phyloP scores from a whole-genome alignment of 2,797 vertebrate genomes.

The Gallinago stenura region DNA sequence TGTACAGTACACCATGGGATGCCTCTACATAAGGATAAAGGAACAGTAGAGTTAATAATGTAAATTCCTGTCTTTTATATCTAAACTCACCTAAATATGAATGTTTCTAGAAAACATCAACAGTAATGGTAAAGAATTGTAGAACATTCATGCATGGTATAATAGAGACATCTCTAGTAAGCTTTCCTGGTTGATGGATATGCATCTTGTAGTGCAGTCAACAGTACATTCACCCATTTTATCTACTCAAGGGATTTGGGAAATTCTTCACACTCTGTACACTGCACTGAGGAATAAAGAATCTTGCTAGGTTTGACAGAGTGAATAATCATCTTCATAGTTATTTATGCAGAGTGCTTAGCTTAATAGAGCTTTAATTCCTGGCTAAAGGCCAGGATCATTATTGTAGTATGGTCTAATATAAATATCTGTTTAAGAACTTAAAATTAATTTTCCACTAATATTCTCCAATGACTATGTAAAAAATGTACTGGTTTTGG shows the following conservation, averaged over 20 bases:
- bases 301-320: background rate
- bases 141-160: background rate
- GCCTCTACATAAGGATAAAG: background rate
- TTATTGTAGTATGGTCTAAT: slow-evolving; percentile 38
- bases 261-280: background rate
- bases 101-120: background rate
- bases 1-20: background rate
- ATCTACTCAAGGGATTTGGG: background rate
- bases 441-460: slow-evolving; percentile 63
- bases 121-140: background rate
- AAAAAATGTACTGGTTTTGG: background rate
- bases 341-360: slow-evolving; percentile 29
- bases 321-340: slow-evolving; percentile 12
- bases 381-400: slow-evolving; percentile 19
- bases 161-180: background rate
- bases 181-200: background rate
- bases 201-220: background rate
- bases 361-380: slow-evolving; percentile 38
- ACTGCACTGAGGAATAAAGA: background rate
- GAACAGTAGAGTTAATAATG: background rate
- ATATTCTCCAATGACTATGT: slow-evolving; percentile 30
- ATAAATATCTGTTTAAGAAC: slow-evolving; percentile 60
- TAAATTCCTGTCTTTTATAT: background rate
- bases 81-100: background rate
- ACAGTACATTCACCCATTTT: background rate